Evolutionary conservation across 2,797 vertebrate genomes (phyloP), one percentile per base, ranked within the genome.

Genomic region (Pangasius larnaudii): DNA sequence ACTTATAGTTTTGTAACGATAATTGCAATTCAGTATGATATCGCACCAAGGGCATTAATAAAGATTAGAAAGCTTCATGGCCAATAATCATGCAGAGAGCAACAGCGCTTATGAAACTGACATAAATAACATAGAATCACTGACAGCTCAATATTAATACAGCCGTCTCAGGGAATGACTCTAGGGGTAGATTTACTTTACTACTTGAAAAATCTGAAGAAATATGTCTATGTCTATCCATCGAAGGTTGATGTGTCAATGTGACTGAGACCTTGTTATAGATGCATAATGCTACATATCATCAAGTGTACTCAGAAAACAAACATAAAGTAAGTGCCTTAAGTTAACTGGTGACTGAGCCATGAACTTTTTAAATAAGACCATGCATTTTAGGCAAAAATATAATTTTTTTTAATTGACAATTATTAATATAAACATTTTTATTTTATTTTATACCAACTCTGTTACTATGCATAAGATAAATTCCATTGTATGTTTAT

Each of bases 71-170:
- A 67, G n/a, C 56, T 61, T 81, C 22, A 27, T 39, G 78, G 22
- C 61, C n/a, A n/a, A 30, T 42, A 65, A 65, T 49, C 27, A 81
- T 42, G 24, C 56, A 83, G 81, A 56, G 16, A 83, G 14, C 42
- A 51, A 36, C 61, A 51, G 9, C 42, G 33, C 42, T 49, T 82
- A n/a, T 67, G 5, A 67, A 49, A 67, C 24, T 16, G 16, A 13
- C 1, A 27, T 51, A 30, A 9, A 67, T 63, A 42, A 83, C 61
- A 49, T 16, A 83, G 81, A 67, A 67, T 49, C 42, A 49, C 59
- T 83, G 80, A 83, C 61, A 83, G 81, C 39, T 51, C 59, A 33
- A 22, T 67, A 84, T 84, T 84, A 84, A 33, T 84, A 67, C 30
- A 51, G n/a, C 18, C 0, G n/a, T n/a, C 61, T 67, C 16, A 51